A percentile compares a stretch with the other conserved stretches of the same genome.
Conservation (phyloP, 2,113 vertebrate species). For the Bungarus multicinctus region DNA sequence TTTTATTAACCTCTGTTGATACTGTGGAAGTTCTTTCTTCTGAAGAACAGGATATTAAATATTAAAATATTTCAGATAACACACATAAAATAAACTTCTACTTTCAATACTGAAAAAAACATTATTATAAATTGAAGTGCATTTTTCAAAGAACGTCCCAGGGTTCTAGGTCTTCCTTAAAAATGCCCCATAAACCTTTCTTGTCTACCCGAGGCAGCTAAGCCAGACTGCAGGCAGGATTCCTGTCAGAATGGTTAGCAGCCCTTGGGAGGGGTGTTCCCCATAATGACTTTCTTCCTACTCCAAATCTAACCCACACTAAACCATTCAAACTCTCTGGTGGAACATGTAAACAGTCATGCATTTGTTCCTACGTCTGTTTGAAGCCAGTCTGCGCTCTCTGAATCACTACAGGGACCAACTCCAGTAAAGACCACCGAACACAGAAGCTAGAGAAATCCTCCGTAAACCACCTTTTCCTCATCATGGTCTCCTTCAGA, state of each 20-base stretch:
- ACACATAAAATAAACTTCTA: not conserved
- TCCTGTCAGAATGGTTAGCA: not conserved
- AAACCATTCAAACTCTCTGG: not conserved
- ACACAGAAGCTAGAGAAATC: not conserved
- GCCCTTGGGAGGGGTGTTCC: not conserved
- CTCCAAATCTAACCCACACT: not conserved
- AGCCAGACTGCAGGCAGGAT: not conserved
- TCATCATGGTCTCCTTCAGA: not conserved
- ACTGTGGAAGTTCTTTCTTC: not conserved
- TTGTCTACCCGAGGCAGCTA: not conserved
- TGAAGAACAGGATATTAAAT: not conserved
- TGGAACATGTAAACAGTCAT: not conserved
- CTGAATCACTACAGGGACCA: not conserved
- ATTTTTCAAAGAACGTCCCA: not conserved
- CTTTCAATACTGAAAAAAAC: not conserved
- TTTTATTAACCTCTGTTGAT: not conserved
- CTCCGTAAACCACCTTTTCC: not conserved
- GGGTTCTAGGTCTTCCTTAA: not conserved
- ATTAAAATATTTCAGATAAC: not conserved
- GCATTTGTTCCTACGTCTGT: slow-evolving; percentile 1
- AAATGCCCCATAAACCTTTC: not conserved
- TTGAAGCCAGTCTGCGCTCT: not conserved
- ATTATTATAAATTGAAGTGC: not conserved
- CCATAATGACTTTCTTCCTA: not conserved
- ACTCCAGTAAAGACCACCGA: not conserved